Conservation (phyloP, 2,797 vertebrate genomes). For the Gymnothorax javanicus region DNA sequence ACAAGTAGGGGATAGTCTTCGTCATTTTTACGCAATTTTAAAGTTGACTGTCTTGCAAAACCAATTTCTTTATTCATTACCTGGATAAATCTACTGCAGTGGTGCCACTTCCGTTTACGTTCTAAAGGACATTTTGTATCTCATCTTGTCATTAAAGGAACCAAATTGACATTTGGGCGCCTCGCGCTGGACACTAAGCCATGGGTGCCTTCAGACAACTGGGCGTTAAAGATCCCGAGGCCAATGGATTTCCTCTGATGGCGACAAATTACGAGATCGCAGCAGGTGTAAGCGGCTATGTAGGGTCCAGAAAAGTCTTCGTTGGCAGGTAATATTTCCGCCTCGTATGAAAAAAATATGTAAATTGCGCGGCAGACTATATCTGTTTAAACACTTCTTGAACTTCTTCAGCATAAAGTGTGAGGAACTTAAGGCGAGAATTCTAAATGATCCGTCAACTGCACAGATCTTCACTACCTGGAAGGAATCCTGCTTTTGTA, state of each 20-base stretch:
- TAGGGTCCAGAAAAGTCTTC: conserved; percentile 57
- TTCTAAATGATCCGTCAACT: too few species aligned
- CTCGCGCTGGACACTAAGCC: conserved; percentile 1
- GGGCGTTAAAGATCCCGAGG: conserved; percentile 56
- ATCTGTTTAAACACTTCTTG: not conserved
- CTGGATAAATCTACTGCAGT: not conserved
- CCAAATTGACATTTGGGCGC: not conserved
- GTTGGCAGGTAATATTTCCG: conserved; percentile 60
- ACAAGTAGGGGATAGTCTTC: conserved; percentile 31
- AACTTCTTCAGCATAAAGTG: too few species aligned
- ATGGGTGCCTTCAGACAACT: conserved; percentile 65
- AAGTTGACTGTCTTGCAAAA: not conserved
- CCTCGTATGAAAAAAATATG: not conserved
- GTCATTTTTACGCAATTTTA: not conserved
- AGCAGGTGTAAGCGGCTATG: conserved; percentile 40
- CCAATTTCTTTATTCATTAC: not conserved
- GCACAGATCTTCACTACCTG: too few species aligned
- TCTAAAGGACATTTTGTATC: not conserved
- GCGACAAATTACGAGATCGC: conserved; percentile 38
- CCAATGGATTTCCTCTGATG: conserved; percentile 53
- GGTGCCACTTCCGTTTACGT: not conserved
- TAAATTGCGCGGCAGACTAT: not conserved
- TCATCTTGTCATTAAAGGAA: not conserved
- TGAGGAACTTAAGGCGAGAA: too few species aligned
- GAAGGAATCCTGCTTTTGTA: too few species aligned